phyloP scores from a whole-genome alignment of 2,888 invertebrate species.

The Oscheius myriophilus region DNA sequence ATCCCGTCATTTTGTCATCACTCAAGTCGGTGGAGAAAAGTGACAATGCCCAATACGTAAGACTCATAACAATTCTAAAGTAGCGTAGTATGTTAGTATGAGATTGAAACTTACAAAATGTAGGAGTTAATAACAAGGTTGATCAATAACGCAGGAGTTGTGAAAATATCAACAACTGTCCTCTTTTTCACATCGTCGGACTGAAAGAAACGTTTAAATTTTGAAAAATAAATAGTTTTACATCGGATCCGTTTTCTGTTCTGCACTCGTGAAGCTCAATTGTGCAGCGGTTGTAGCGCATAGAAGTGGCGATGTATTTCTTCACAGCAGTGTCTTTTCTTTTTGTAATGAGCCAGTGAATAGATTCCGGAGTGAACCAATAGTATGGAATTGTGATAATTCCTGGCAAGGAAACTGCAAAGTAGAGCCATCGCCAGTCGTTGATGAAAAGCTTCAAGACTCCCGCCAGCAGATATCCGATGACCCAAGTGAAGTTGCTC shows the following conservation, averaged over 20 bases:
- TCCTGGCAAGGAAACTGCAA: constrained; percentile 58
- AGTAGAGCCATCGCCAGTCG: constrained; percentile 64
- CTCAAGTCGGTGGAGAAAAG: constrained; percentile 68
- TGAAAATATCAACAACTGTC: constrained; percentile 50
- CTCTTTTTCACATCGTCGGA: constrained; percentile 27
- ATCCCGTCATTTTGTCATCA: constrained; percentile 66
- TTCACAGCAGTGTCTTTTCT: constrained; percentile 44
- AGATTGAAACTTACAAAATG: constrained; percentile 49
- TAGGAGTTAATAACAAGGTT: constrained; percentile 59
- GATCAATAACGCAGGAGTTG: constrained; percentile 44
- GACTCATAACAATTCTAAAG: constrained; percentile 63
- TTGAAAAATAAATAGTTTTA: not conserved
- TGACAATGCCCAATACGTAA: constrained; percentile 68
- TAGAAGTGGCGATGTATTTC: constrained; percentile 20
- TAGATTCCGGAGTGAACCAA: constrained; percentile 58
- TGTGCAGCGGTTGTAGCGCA: constrained; percentile 20
- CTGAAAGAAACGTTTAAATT: not conserved
- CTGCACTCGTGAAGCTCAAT: constrained; percentile 20
- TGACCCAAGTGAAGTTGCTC: constrained; percentile 43
- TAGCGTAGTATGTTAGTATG: no score
- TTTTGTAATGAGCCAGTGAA: constrained; percentile 67
- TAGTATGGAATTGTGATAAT: constrained; percentile 58
- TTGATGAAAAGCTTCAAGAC: constrained; percentile 51
- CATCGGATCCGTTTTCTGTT: not conserved
- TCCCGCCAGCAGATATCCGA: constrained; percentile 63